Evolutionary conservation across 1,140 invertebrate species (phyloP).

Genomic region (Dryas iulia): DNA sequence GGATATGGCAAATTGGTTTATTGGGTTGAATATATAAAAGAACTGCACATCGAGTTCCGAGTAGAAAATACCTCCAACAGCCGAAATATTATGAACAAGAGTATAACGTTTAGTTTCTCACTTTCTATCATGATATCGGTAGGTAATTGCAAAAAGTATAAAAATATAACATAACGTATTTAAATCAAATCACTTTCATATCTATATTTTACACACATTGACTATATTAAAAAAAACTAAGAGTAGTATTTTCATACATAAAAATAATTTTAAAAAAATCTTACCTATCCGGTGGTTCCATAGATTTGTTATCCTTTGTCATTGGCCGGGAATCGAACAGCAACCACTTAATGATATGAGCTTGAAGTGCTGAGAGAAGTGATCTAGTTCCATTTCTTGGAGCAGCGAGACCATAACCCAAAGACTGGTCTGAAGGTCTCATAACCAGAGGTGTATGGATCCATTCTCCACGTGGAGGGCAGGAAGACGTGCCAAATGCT

Average conservation of each 20-base stretch:
- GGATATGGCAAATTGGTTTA: no score
- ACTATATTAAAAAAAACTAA: no score
- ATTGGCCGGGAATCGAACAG: constrained; percentile 82
- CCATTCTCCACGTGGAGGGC: constrained; percentile 84
- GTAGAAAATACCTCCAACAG: no score
- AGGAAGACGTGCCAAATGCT: constrained; percentile 82
- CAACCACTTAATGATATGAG: constrained; percentile 84
- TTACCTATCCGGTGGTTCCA: constrained; percentile 80
- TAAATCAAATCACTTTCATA: no score
- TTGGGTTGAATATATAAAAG: no score
- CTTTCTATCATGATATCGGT: no score
- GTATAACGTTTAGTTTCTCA: no score
- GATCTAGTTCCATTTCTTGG: constrained; percentile 84
- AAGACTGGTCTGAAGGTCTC: constrained; percentile 80
- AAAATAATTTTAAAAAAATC: background rate
- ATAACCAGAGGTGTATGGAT: constrained; percentile 82
- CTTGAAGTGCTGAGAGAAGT: constrained; percentile 84
- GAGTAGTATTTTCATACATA: background rate
- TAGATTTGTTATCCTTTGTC: constrained; percentile 73
- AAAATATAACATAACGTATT: no score
- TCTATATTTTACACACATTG: no score
- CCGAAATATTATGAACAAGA: no score
- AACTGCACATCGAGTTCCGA: no score
- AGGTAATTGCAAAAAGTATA: no score
- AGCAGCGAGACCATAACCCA: constrained; percentile 82